A percentile compares a stretch with the other conserved stretches of the same genome.
Evolutionary conservation across 1,140 invertebrate species (phyloP).

Genomic region (Zophobas atratus): DNA sequence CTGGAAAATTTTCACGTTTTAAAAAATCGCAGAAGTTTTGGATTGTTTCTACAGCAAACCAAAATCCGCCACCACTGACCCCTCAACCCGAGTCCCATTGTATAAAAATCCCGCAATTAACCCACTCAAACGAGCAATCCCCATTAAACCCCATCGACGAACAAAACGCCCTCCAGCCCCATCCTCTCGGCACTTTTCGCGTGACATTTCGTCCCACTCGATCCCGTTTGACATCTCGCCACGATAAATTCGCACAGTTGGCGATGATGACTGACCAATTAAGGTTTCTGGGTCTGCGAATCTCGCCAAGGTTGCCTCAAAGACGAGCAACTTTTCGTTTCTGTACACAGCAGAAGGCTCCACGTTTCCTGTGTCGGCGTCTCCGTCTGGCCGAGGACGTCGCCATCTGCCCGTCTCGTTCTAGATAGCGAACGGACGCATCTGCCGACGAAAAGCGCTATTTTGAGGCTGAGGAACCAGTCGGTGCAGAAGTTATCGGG

Average conservation of each 20-base stretch:
- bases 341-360: conserved; percentile 4
- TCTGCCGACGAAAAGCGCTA: conserved; percentile 14
- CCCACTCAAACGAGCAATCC: too few species aligned
- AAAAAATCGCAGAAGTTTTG: too few species aligned
- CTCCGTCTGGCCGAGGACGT: not conserved
- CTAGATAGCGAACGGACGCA: not conserved
- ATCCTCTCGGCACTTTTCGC: not conserved
- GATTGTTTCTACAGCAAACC: too few species aligned
- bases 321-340: conserved; percentile 21
- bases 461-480: conserved; percentile 26
- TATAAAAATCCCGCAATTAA: too few species aligned
- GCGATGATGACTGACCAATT: conserved; percentile 9
- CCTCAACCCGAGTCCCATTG: too few species aligned
- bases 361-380: not conserved
- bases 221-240: not conserved
- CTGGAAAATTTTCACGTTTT: too few species aligned
- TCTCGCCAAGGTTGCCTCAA: not conserved
- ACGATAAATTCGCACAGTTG: conserved; percentile 8
- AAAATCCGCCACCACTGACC: too few species aligned
- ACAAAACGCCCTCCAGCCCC: too few species aligned
- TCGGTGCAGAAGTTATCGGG: conserved; percentile 17
- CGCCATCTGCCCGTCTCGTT: not conserved
- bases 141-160: too few species aligned
- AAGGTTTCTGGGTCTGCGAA: conserved; percentile 25
- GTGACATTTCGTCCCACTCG: conserved; percentile 18